These are phyloP conservation scores for Oxyura jamaicensis DNA, from an alignment of 2,113 vertebrate species.

Conservation along the genomic window DNA sequence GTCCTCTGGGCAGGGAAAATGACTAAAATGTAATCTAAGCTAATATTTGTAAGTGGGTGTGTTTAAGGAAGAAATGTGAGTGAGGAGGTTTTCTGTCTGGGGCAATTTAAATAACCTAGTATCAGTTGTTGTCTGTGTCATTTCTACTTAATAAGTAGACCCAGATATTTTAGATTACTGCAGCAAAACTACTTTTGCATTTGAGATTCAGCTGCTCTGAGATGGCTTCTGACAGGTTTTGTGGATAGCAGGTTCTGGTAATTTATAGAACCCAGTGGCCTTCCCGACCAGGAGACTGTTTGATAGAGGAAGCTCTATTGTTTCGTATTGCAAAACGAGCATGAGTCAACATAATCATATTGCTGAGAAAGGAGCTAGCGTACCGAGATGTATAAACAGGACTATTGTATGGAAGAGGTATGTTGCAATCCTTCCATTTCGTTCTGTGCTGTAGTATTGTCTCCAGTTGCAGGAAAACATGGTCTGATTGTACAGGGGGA, in stretches of 20 bases:
- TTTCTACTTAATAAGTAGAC: constrained; percentile 19
- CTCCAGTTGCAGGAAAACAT: background rate
- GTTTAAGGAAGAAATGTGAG: constrained; percentile 31
- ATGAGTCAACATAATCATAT: constrained; percentile 19
- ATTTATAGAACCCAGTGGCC: background rate
- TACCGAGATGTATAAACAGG: background rate
- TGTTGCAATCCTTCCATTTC: constrained; percentile 31
- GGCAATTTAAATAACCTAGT: constrained; percentile 25
- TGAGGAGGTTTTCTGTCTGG: constrained; percentile 21
- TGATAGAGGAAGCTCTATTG: constrained; percentile 31
- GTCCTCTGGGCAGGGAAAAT: constrained; percentile 10
- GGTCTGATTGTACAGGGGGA: background rate
- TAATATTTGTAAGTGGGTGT: constrained; percentile 9
- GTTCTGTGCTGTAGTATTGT: background rate
- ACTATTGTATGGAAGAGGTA: background rate
- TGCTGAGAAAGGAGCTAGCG: background rate
- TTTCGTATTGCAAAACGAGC: constrained; percentile 23
- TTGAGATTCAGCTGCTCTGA: background rate
- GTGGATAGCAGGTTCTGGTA: constrained; percentile 16
- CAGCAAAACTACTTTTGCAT: background rate
- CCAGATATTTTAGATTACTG: background rate
- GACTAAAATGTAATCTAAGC: constrained; percentile 36
- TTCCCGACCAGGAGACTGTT: background rate
- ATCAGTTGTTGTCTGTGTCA: background rate
- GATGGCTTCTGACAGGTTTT: background rate